Evolutionary conservation across 1,140 invertebrate genomes (phyloP).

Genomic region (Philopotamus ludificatus): DNA sequence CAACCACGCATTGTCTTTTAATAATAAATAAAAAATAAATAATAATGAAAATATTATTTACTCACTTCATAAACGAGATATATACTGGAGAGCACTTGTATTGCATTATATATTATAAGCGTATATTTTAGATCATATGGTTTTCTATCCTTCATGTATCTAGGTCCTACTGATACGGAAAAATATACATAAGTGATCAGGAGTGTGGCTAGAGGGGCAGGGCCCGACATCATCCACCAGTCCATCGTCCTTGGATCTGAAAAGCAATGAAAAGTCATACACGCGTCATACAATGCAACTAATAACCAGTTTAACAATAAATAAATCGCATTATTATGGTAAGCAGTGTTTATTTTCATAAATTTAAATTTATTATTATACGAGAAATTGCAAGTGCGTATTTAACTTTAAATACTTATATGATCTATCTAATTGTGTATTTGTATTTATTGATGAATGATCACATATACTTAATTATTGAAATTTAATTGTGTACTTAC

Average conservation of each 20-base stretch:
- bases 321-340: not conserved
- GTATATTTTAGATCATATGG: conserved; percentile 76
- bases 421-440: not conserved
- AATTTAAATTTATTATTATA: not conserved
- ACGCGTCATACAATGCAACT: too few relatives aligned
- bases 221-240: conserved; percentile 82
- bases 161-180: conserved; percentile 69
- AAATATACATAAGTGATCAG: conserved; percentile 77
- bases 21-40: not conserved
- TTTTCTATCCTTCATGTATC: conserved; percentile 81
- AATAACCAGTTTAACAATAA: not conserved
- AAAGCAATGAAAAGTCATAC: conserved; percentile 46
- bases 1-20: too few relatives aligned
- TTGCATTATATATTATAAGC: conserved; percentile 79
- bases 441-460: not conserved
- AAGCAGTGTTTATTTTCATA: not conserved
- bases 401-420: not conserved
- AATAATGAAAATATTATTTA: not conserved
- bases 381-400: not conserved
- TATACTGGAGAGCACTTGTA: conserved; percentile 71
- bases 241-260: conserved; percentile 81
- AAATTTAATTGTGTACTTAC: conserved; percentile 43
- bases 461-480: not conserved
- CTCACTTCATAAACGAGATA: conserved; percentile 70
- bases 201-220: conserved; percentile 73